phyloP scores from a whole-genome alignment of 2,797 vertebrate species.

The Xenops minutus region DNA sequence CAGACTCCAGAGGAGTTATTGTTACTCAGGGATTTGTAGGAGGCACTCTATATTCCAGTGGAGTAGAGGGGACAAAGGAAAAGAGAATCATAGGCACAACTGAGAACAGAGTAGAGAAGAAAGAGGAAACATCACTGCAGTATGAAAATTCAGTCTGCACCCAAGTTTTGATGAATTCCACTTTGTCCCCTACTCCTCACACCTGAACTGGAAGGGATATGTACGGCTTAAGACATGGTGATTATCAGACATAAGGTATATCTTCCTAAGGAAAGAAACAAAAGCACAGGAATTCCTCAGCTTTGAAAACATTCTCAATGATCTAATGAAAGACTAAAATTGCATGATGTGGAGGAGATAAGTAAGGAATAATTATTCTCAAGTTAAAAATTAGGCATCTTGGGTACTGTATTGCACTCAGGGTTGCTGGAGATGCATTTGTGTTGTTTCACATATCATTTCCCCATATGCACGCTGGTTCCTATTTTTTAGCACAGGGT shows the following conservation, averaged over 20 bases:
- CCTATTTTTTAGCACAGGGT: background rate
- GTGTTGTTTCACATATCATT: background rate
- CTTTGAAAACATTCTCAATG: background rate
- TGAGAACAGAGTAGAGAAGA: background rate
- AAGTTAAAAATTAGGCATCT: background rate
- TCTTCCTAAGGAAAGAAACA: background rate
- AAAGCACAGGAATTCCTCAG: background rate
- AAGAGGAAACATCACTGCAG: background rate
- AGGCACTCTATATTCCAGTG: background rate
- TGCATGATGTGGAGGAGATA: background rate
- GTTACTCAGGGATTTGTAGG: background rate
- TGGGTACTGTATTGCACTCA: background rate
- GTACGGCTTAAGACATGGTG: background rate
- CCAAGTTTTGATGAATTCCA: background rate
- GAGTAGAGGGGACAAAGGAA: background rate
- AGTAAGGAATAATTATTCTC: background rate
- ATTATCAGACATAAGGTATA: background rate
- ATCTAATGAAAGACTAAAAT: background rate
- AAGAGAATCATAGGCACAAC: background rate
- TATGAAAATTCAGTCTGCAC: background rate
- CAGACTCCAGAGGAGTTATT: background rate
- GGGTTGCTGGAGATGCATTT: background rate
- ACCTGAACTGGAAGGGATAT: background rate
- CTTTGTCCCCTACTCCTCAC: background rate
- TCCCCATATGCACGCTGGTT: background rate